Base-by-base conservation (phyloP, 1,140 invertebrate genomes). In the Oedothorax gibbosus region DNA sequence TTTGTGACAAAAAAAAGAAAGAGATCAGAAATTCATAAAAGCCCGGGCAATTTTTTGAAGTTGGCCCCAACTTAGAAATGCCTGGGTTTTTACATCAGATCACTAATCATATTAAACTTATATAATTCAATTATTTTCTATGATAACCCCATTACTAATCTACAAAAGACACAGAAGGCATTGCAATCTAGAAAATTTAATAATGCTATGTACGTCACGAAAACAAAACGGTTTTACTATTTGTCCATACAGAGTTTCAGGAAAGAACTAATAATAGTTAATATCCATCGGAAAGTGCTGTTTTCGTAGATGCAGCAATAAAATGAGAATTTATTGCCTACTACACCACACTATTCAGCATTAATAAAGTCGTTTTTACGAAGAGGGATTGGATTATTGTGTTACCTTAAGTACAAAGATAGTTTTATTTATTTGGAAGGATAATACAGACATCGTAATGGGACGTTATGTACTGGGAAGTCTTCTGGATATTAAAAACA, bases 361-460 rank as follows among this genome's bases (percentile, higher is more conserved):
- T 69, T 79, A 79, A 79, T 79, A 79, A 79, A 79, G 53, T 51
- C 64, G 56, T 56, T 79, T 69, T 79, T 79, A 77, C 65, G 75
- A 62, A 51, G 60, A 77, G 53, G 53, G 75, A 54, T 64, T 15
- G 75, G 11, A 77, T 65, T 77, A 77, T 77, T 77, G 15, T 51
- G 49, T 77, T 77, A 77, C 57, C 8, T 49, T 8, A 7, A 51
- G 14, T 62, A 15, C 20, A 18, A 49, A 53, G 60, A 75, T 75
- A 51, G 14, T 57, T 75, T 75, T 51, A 60, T 56, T 75, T 18
- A 49, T 75, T 60, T 49, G 12, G 20, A 14, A 57, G 56, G 12
- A n/a, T 53, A 71, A 51, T 51, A 71, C 14, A n/a, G 21, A 57
- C 69, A 11, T 53, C 20, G 51, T 71, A 53, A 71, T 71, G 69